Conservation (phyloP, 2,113 vertebrate genomes). For the Coreoperca whiteheadi region DNA sequence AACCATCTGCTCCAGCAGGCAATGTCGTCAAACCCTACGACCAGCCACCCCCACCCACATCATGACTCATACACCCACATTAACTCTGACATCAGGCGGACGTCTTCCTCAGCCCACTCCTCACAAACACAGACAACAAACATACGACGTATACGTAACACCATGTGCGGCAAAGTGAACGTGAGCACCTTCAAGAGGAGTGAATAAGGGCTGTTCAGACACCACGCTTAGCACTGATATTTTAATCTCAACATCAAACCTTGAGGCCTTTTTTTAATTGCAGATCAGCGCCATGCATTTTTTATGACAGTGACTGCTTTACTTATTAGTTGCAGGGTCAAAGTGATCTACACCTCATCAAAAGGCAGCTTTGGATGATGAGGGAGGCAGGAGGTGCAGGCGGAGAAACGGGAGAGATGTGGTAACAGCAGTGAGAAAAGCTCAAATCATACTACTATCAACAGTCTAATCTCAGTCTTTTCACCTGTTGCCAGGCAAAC, state of each 20-base stretch:
- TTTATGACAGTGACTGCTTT: constrained; percentile 68
- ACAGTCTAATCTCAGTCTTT: constrained; percentile 60
- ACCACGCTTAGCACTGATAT: constrained; percentile 28
- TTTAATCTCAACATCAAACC: constrained; percentile 60
- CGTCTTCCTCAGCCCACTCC: constrained; percentile 34
- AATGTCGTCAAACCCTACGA: constrained; percentile 30
- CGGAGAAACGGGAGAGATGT: not conserved
- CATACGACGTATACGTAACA: not conserved
- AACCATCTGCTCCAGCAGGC: constrained; percentile 52
- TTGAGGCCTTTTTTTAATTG: constrained; percentile 71
- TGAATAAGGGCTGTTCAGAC: not conserved
- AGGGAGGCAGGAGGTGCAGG: constrained; percentile 1
- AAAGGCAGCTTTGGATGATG: constrained; percentile 49
- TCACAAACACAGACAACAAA: constrained; percentile 22
- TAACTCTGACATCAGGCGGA: constrained; percentile 48
- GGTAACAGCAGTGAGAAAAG: constrained; percentile 10
- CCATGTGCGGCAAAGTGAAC: not conserved
- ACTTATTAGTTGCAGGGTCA: constrained; percentile 71
- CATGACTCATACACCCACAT: constrained; percentile 62
- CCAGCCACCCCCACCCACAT: constrained; percentile 1
- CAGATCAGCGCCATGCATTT: constrained; percentile 77
- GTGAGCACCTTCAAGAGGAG: not conserved
- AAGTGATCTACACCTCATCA: constrained; percentile 52
- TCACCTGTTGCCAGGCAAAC: constrained; percentile 79
- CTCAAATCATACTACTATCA: constrained; percentile 38